Base-by-base conservation (phyloP, 1,140 invertebrate genomes). In the Pogonognathellus flavescens region DNA sequence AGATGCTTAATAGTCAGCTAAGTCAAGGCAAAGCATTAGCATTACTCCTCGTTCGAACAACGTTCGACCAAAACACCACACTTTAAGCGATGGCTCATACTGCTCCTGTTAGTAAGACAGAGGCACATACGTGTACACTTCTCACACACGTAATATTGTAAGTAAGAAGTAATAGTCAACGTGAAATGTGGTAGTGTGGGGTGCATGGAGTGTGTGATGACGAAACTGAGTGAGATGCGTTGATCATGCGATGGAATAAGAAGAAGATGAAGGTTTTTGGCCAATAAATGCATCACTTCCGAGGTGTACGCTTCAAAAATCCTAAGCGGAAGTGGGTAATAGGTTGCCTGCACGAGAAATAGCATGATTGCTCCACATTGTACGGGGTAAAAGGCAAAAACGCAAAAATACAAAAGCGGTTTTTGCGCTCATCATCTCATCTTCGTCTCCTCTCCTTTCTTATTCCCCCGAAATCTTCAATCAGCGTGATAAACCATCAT, bases 251-350 rank as follows among this genome's bases (percentile, higher is more conserved):
- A 86, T 86, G 83, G 76, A 84, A 80, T 83, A 87, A 83, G 50
- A 52, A 84, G 70, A 80, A 84, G 72, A 82, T 80, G 59, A 86
- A 87, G 87, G 87, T 87, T 87, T 87, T 87, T 87, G 87, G 87
- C 87, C 87, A 87, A 87, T 88, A 88, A 88, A 87, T 88, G 85
- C 86, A 86, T 86, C 86, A 88, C 86, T 88, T 88, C 88, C 88
- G 88, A 88, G 86, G 86, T 87, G 80, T 86, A 86, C 88, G 88
- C 86, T 85, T 88, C 76, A 87, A 87, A 88, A 87, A 84, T 87
- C 83, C 83, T 86, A 83, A 84, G 76, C 87, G 88, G 88, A 89
- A 89, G 87, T 87, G 53, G 84, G 84, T 89, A 89, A 89, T 89
- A 86, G 88, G 25, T 82, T 85, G 70, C 76, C 57, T 86, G 86